A percentile compares a stretch with the other conserved stretches of the same genome.
phyloP scores from a whole-genome alignment of 2,888 invertebrate genomes.

The Drosophila colorata region DNA sequence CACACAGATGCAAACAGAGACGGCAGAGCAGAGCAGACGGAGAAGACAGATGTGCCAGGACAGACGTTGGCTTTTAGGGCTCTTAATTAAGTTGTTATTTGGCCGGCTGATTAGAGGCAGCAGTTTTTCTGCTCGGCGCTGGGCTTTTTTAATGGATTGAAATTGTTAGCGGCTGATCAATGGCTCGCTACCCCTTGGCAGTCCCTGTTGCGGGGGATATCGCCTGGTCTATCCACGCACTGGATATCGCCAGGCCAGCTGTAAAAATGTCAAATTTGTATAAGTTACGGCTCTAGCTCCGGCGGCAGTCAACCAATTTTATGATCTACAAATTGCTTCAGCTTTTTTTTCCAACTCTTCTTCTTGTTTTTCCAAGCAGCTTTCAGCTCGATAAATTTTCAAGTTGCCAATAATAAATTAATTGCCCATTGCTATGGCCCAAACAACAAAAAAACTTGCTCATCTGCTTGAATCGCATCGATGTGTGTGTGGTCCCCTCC shows the following conservation, averaged over 20 bases:
- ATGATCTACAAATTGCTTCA: conserved; percentile 77
- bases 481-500: conserved; percentile 29
- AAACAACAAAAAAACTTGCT: conserved; percentile 46
- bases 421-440: conserved; percentile 55
- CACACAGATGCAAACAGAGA: conserved; percentile 49
- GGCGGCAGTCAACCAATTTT: conserved; percentile 53
- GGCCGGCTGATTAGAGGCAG: conserved; percentile 71
- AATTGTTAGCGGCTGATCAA: conserved; percentile 56
- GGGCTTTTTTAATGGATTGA: conserved; percentile 47
- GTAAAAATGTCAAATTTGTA: conserved; percentile 81
- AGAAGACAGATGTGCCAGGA: conserved; percentile 12
- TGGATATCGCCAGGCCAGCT: conserved; percentile 32
- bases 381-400: conserved; percentile 69
- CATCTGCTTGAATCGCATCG: conserved; percentile 20
- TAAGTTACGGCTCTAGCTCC: conserved; percentile 61
- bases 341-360: conserved; percentile 50
- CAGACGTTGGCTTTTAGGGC: conserved; percentile 62
- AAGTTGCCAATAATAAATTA: conserved; percentile 78
- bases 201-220: too few species aligned
- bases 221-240: conserved; percentile 1
- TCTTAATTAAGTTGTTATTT: conserved; percentile 77
- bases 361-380: conserved; percentile 31
- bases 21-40: too few species aligned
- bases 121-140: conserved; percentile 58
- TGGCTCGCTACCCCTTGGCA: conserved; percentile 20